Evolutionary conservation across 2,888 invertebrate genomes (phyloP).

Genomic region (Lepidochrysops patricia): DNA sequence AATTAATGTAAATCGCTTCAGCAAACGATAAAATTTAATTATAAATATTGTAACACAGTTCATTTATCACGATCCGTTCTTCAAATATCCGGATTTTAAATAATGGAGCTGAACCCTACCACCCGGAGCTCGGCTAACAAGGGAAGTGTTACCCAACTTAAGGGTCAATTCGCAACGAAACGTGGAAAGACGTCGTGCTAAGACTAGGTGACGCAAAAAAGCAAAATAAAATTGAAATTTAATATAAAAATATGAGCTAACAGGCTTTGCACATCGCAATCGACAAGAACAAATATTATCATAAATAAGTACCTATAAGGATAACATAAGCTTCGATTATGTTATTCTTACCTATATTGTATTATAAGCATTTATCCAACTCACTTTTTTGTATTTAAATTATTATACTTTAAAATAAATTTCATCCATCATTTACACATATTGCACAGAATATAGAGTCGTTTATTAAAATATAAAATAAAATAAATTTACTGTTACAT

Average conservation of each 20-base stretch:
- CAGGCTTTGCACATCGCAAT: too few species aligned
- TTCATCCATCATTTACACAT: neutral
- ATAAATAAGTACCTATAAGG: too few species aligned
- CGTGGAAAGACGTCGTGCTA: too few species aligned
- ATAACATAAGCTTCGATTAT: too few species aligned
- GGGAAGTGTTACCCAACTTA: neutral
- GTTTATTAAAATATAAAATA: neutral
- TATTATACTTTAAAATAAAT: neutral
- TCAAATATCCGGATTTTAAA: conserved; percentile 5
- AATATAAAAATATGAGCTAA: too few species aligned
- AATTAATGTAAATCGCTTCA: neutral
- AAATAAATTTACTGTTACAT: neutral
- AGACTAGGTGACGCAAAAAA: too few species aligned
- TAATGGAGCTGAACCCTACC: neutral
- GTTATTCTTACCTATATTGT: too few species aligned
- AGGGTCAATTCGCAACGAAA: neutral
- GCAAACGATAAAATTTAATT: neutral
- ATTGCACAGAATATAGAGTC: too few species aligned
- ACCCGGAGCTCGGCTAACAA: neutral
- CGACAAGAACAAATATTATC: too few species aligned
- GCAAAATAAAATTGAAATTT: too few species aligned
- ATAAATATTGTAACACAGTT: neutral
- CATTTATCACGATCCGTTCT: neutral
- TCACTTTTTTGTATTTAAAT: neutral
- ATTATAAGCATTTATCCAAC: too few species aligned